Evolutionary conservation across 1,140 invertebrate species (phyloP), one percentile per base, ranked within the genome.

Genomic region (Listronotus bonariensis): DNA sequence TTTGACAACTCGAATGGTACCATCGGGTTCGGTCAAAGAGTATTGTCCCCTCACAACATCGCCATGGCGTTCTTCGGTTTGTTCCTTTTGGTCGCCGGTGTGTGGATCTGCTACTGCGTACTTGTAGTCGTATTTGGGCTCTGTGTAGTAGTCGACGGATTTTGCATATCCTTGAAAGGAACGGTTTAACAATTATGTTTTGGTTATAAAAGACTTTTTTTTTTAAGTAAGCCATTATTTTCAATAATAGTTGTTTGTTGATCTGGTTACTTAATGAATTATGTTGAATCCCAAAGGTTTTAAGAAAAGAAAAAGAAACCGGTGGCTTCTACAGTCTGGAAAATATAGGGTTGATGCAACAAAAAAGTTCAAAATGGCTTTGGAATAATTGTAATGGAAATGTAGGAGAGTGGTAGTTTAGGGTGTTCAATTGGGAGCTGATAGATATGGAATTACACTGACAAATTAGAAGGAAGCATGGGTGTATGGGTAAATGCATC

Each of bases 21-120:
- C 84, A 70, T 86, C 85, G 0, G 84, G 81, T 68, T 85, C 83
- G 5, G 82, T 67, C 11, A 85, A 70, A 0, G 82, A 83, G 75
- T 86, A 87, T 60, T 74, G 72, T 3, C 80, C 80, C 32, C 73
- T 72, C n/a, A 71, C 67, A 10, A 45, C 67, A 64, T 76, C 75
- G 74, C 67, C 68, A 71, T 66, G 56, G 61, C 63, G 67, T 42
- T 52, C 74, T 70, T 57, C 73, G 48, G 12, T 31, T 63, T 86
- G 85, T 12, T 84, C 84, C 65, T 86, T 86, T 0, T 85, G 80
- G 68, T 90, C 87, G 0, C 88, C 88, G 0, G 87, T 88, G 15
- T 86, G 81, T 45, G 82, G 81, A 74, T 89, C 88, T 49, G 87
- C 83, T 6, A 89, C 87, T 11, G 86, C 87, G 67, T 90, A 89